Evolutionary conservation across 2,113 vertebrate genomes (phyloP).

Genomic region (Elephantulus edwardii): DNA sequence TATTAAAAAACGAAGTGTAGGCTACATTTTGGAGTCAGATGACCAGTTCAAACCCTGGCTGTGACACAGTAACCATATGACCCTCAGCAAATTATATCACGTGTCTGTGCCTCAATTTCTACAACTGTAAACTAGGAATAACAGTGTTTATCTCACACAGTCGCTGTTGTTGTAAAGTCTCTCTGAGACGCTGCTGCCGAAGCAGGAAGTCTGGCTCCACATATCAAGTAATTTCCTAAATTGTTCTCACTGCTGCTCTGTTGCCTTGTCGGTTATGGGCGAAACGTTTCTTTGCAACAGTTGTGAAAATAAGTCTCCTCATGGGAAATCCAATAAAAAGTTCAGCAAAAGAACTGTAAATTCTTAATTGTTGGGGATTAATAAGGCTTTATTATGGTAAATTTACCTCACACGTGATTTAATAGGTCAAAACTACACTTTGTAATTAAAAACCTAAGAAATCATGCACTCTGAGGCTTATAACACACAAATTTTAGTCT

Average conservation of each 20-base stretch:
- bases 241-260: neutral
- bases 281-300: slow-evolving; percentile 66
- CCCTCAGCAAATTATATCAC: neutral
- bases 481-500: slow-evolving; percentile 79
- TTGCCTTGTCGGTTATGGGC: slow-evolving; percentile 31
- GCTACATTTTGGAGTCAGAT: neutral
- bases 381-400: slow-evolving; percentile 77
- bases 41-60: neutral
- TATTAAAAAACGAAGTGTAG: neutral
- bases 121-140: slow-evolving; percentile 27
- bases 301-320: slow-evolving; percentile 60
- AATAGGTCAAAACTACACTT: slow-evolving; percentile 81
- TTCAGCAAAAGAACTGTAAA: slow-evolving; percentile 75
- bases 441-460: slow-evolving; percentile 82
- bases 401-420: slow-evolving; percentile 78
- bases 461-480: slow-evolving; percentile 76
- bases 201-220: slow-evolving; percentile 53
- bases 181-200: neutral
- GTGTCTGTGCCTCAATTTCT: neutral
- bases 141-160: neutral
- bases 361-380: slow-evolving; percentile 74
- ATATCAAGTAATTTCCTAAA: slow-evolving; percentile 6
- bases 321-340: slow-evolving; percentile 74
- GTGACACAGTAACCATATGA: neutral
- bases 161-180: neutral